Percentiles rank a stretch among this genome's conserved stretches.
Evolutionary conservation across 2,113 vertebrate species (phyloP).

Genomic region (Neotragus moschatus): DNA sequence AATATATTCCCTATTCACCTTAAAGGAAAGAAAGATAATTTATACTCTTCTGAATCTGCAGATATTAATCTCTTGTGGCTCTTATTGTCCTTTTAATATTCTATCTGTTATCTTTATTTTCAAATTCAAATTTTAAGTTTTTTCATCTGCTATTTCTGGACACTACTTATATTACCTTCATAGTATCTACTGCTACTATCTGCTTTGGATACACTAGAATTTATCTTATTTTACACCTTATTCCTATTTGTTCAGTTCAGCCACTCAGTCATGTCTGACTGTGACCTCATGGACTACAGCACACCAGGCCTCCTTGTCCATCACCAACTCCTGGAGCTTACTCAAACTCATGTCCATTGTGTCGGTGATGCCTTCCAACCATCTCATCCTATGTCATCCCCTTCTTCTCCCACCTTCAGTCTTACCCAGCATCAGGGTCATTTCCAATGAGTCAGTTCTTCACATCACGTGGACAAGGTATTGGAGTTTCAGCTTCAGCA

Average conservation of each 20-base stretch:
- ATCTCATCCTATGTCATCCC: not conserved
- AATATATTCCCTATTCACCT: not conserved
- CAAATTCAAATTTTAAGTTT: not conserved
- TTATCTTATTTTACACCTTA: not conserved
- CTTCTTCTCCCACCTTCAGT: not conserved
- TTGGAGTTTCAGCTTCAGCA: not conserved
- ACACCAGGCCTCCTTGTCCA: not conserved
- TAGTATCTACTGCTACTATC: not conserved
- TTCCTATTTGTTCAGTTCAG: not conserved
- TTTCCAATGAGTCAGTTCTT: not conserved
- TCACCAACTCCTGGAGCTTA: not conserved
- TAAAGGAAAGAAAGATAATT: not conserved
- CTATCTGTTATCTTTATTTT: not conserved
- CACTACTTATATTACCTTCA: not conserved
- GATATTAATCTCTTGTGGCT: not conserved
- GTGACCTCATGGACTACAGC: not conserved
- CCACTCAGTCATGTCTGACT: not conserved
- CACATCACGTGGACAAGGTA: not conserved
- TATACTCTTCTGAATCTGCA: not conserved
- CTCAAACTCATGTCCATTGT: not conserved
- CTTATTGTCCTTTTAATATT: not conserved
- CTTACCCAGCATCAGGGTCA: not conserved
- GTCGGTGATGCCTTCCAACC: not conserved
- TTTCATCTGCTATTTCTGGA: not conserved
- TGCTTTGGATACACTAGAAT: not conserved